Base-by-base conservation (phyloP, 2,113 vertebrate genomes). In the Phasianus colchicus region DNA sequence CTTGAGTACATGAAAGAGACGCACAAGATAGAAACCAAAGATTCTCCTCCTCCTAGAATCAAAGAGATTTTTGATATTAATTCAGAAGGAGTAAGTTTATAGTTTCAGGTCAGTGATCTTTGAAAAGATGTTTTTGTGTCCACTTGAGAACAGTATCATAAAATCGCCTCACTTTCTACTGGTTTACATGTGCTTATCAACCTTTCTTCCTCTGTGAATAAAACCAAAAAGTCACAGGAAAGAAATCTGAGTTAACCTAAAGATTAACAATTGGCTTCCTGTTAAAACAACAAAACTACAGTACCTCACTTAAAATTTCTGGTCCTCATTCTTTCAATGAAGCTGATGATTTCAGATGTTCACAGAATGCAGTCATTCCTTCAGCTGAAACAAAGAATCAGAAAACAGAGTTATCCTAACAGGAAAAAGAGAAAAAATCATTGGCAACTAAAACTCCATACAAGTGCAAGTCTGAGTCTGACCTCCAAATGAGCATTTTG, bases 401-500 rank as follows among this genome's bases (percentile, higher is more conserved):
- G 24, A 58, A 85, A 50, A 11, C 24, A 79, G 15, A 45, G 48
- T 89, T 61, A 75, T 34, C 57, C 32, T 6, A 52, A 24, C 30
- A 16, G 13, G 13, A 2, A 29, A 45, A 42, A 70, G 42, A 52
- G 11, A 48, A 50, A 24, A 42, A 43, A 34, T 0, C 4, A 10
- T 0, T 30, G 16, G 29, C 52, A 50, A 22, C 7, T 25, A 18
- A 64, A 64, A 71, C 9, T 5, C 4, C 24, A 54, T 54, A 16
- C 14, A 54, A 54, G 9, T 14, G 9, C 5, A 17, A 52, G 7
- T 9, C 73, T 60, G 12, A 52, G 7, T 9, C 73, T 60, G 10
- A 9, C 64, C 13, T 88, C 32, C 47, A 36, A n/a, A 11, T 1
- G 0, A 0, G 9, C 11, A 17, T 55, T 71, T 61, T 45, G 34